Evolutionary conservation across 2,888 invertebrate genomes (phyloP), one percentile per base, ranked within the genome.

Genomic region (Eupeodes luniger): DNA sequence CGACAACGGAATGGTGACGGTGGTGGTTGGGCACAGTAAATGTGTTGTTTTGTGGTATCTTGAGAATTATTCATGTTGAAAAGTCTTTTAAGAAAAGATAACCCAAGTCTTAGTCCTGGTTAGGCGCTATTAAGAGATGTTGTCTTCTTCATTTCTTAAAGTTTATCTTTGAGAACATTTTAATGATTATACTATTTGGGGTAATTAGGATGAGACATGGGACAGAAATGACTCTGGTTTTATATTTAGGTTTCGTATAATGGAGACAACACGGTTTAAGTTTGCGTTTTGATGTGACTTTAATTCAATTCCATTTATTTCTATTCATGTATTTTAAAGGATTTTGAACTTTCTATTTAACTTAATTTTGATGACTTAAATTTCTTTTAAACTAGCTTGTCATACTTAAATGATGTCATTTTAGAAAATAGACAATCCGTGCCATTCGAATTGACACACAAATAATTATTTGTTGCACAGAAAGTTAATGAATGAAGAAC

Each of bases 31-130:
- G 14, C n/a, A 57, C 47, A 36, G 36, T 12, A 2, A 62, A 55
- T 47, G 49, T 49, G 14, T 49, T 47, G 34, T 10, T 51, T 59
- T 16, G 49, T 70, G 72, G 72, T 67, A 77, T 55, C 83, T 82
- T 72, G 76, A 59, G 87, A 84, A 77, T 77, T 81, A 87, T 87
- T 87, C 76, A 87, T 83, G 83, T 66, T 64, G 61, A 57, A 49
- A 70, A 44, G 64, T 47, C 16, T 4, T 44, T 59, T 27, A 53
- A 64, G n/a, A 47, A 61, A 36, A 67, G 76, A 64, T 77, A 66
- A 47, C 66, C 49, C 64, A 72, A 47, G 72, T 72, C 36, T 57
- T 70, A 77, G 44, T 19, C 19, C 19, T 27, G 27, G 27, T 27
- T 2, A 27, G 27, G 27, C 27, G 27, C 27, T 27, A 27, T 27